Evolutionary conservation across 2,888 invertebrate genomes (phyloP).

Genomic region (Diloba caeruleocephala): DNA sequence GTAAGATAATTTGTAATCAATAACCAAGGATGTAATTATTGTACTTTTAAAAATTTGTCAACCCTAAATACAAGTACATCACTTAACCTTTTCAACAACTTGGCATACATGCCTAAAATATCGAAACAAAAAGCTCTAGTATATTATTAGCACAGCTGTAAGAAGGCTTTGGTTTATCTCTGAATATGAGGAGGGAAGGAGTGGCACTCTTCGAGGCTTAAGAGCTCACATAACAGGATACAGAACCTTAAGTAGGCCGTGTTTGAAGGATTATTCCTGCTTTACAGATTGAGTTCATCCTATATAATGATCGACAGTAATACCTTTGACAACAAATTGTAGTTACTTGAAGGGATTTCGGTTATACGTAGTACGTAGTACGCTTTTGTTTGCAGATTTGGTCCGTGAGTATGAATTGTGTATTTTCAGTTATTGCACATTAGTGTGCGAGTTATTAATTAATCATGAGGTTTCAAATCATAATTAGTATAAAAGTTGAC

Average conservation of each 20-base stretch:
- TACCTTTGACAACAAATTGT: constrained; percentile 49
- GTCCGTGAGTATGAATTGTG: background rate
- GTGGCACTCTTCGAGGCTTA: constrained; percentile 47
- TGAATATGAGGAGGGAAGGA: constrained; percentile 44
- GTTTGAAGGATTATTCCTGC: constrained; percentile 54
- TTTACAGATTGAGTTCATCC: constrained; percentile 50
- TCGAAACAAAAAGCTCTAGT: constrained; percentile 40
- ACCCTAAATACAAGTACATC: constrained; percentile 2
- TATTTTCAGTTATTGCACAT: too few species aligned
- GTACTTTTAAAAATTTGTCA: background rate
- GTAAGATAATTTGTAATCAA: too few species aligned
- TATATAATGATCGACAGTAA: constrained; percentile 44
- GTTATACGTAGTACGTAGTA: constrained; percentile 13
- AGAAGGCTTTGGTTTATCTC: constrained; percentile 47
- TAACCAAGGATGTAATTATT: too few species aligned
- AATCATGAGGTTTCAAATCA: too few species aligned
- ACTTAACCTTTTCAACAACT: constrained; percentile 28
- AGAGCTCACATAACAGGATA: constrained; percentile 51
- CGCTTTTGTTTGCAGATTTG: constrained; percentile 8
- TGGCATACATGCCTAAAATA: constrained; percentile 27
- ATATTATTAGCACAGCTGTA: constrained; percentile 46
- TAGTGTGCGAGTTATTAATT: too few species aligned
- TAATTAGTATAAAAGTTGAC: too few species aligned
- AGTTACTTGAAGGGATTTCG: constrained; percentile 17
- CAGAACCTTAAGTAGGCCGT: constrained; percentile 44